phyloP scores from a whole-genome alignment of 2,888 invertebrate species.

The Portevinia maculata region DNA sequence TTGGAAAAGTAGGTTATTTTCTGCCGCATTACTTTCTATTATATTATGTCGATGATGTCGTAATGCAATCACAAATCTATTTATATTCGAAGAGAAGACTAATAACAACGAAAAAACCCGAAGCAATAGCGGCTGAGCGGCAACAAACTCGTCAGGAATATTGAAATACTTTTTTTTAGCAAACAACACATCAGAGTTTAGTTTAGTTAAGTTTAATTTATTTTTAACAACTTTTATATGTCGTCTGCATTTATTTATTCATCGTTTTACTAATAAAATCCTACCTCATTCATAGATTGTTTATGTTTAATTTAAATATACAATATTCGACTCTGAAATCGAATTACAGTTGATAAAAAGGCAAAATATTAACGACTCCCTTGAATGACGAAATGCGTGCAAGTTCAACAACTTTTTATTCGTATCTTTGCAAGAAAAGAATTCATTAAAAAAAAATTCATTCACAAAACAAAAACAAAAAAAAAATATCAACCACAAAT shows the following conservation, averaged over 20 bases:
- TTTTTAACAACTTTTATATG: conserved; percentile 32
- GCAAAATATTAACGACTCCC: not conserved
- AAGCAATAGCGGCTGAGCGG: conserved; percentile 11
- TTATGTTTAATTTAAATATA: conserved; percentile 15
- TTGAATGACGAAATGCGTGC: conserved; percentile 39
- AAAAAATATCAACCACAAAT: conserved; percentile 51
- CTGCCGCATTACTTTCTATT: conserved; percentile 64
- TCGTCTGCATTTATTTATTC: conserved; percentile 4
- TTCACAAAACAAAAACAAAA: conserved; percentile 24
- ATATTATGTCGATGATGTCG: conserved; percentile 64
- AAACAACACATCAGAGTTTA: conserved; percentile 5
- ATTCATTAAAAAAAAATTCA: not conserved
- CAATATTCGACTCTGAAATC: not conserved
- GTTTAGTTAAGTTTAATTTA: conserved; percentile 34
- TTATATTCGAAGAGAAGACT: conserved; percentile 47
- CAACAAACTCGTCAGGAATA: conserved; percentile 41
- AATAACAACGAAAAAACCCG: conserved; percentile 25
- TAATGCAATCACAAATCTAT: conserved; percentile 67
- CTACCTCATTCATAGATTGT: conserved; percentile 3
- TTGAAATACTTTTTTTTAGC: conserved; percentile 41
- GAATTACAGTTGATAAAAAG: not conserved
- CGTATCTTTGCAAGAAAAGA: conserved; percentile 9
- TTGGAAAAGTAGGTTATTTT: conserved; percentile 62
- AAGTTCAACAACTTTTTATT: conserved; percentile 1
- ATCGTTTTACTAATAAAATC: not conserved